Evolutionary conservation across 1,140 invertebrate species (phyloP), one percentile per base, ranked within the genome.

Genomic region (Procambarus virginalis): DNA sequence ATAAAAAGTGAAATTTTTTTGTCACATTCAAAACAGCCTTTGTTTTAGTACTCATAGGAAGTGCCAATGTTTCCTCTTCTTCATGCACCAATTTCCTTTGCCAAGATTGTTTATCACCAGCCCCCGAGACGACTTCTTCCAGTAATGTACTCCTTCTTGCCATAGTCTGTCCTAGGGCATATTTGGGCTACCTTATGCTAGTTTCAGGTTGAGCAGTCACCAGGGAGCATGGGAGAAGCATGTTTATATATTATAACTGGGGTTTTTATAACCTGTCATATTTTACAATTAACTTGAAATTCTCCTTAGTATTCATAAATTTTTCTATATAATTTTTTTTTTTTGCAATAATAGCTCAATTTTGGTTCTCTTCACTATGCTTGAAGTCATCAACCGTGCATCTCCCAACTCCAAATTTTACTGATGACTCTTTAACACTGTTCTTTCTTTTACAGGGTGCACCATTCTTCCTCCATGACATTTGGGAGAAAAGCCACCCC

Each of bases 381-480:
- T 20, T 68, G 64, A 68, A 20, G 64, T 68, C 64, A 34, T 73
- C n/a, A 73, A 73, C 3, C 4, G 20, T 73, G 22, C 68, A 73
- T 73, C 68, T 73, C 68, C 68, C n/a, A 73, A 14, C 64, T 68
- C 80, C 80, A 68, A 45, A 46, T 64, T n/a, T 22, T 68, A n/a
- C 80, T n/a, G 58, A 48, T 46, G 80, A 64, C 58, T n/a, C 45
- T 82, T 82, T 64, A 68, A 45, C 48, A 55, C 58, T n/a, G 58
- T 46, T 55, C 20, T 82, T 64, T 68, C 12, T 12, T 68, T 64
- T 82, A 64, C 55, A 64, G 80, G 80, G 80, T 82, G 80, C 34
- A 68, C 80, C 80, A 48, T 46, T 82, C 60, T 82, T 68, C 60
- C 55, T 17, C 80, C n/a, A 58, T 82, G 80, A 82, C 80, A 82